Evolutionary conservation across 2,797 vertebrate genomes (phyloP).

Genomic region (Semaprochilodus insignis): DNA sequence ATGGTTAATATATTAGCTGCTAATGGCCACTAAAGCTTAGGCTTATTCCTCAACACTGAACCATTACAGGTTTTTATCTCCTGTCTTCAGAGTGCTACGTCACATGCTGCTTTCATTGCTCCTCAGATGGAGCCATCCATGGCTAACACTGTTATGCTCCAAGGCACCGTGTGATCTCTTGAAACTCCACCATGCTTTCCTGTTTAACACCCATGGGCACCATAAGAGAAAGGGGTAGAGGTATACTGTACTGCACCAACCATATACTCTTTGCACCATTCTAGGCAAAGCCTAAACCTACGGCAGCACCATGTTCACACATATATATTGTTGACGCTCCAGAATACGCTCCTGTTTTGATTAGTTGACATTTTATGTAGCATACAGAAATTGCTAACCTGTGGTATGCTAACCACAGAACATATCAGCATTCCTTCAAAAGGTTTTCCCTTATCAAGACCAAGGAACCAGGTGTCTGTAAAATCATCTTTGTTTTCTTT

Average conservation of each 20-base stretch:
- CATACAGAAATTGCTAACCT: neutral
- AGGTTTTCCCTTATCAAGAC: too few species aligned
- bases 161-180: conserved; percentile 26
- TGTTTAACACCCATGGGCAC: conserved; percentile 18
- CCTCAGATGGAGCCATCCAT: conserved; percentile 38
- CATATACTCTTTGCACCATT: neutral
- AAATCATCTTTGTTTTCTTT: too few species aligned
- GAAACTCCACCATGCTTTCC: neutral
- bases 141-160: conserved; percentile 40
- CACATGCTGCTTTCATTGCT: conserved; percentile 56
- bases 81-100: conserved; percentile 57
- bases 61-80: conserved; percentile 67
- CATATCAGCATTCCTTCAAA: neutral
- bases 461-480: too few species aligned
- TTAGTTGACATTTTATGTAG: neutral
- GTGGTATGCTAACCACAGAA: neutral
- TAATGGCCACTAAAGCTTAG: conserved; percentile 62
- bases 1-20: conserved; percentile 62
- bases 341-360: neutral
- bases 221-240: neutral
- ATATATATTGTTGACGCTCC: neutral
- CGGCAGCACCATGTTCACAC: neutral
- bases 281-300: neutral
- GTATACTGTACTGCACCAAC: neutral
- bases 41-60: conserved; percentile 63